Percentiles rank a stretch among this genome's conserved stretches.
Evolutionary conservation across 2,113 vertebrate species (phyloP).

Genomic region (Agapornis roseicollis): DNA sequence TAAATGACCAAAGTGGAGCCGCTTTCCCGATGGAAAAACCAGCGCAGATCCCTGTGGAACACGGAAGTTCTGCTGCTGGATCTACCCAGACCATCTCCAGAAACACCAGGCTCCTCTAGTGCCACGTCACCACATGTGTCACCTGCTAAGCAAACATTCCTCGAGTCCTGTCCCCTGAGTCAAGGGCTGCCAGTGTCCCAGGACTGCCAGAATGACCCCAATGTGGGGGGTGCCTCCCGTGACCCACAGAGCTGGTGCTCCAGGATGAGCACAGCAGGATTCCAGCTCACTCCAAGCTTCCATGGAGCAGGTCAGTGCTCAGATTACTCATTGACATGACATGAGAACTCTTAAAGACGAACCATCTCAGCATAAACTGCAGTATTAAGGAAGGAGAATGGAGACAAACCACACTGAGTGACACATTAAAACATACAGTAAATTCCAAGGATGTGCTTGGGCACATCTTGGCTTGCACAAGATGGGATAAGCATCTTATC

Average conservation of each 20-base stretch:
- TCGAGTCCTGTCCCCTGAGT: not conserved
- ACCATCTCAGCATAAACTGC: not conserved
- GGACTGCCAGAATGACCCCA: not conserved
- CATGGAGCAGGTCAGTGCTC: not conserved
- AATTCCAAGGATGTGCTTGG: not conserved
- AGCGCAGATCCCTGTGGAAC: not conserved
- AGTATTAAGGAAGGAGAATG: not conserved
- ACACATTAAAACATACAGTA: not conserved
- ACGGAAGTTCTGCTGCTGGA: not conserved
- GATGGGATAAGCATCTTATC: not conserved
- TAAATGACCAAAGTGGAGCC: accelerated
- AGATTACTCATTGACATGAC: not conserved
- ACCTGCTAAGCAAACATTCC: not conserved
- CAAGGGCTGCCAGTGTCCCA: not conserved
- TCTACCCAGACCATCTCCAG: not conserved
- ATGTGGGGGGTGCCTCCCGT: accelerated
- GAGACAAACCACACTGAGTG: not conserved
- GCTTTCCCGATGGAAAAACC: not conserved
- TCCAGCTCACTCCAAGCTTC: accelerated
- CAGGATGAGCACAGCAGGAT: not conserved
- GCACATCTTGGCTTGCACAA: not conserved
- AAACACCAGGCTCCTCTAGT: not conserved
- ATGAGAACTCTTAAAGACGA: not conserved
- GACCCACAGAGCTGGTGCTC: not conserved
- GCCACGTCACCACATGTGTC: not conserved